Evolutionary conservation across 2,113 vertebrate genomes (phyloP), one percentile per base, ranked within the genome.

Genomic region (Cathartes aura): DNA sequence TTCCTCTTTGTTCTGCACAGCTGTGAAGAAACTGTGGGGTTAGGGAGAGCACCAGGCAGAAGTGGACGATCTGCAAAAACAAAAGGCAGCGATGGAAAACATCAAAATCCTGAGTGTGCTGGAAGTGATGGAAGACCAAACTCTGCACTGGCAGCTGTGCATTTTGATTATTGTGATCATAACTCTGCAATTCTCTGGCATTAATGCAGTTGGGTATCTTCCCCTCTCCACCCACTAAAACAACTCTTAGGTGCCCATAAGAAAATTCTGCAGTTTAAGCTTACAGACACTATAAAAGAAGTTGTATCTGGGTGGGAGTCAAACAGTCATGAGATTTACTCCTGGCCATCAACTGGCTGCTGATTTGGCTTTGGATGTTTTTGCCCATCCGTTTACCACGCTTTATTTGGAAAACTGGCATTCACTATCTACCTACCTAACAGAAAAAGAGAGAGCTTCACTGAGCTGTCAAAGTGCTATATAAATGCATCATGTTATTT

Each of bases 21-120:
- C 98, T 59, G 73, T 98, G 64, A 89, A 97, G 62, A 97, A 97
- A 97, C 95, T 98, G 76, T 98, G 98, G 98, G 97, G 96, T 89
- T 87, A 97, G n/a, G 85, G 94, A 6, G 48, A 98, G 56, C 27
- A 98, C 19, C 97, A 97, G 82, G n/a, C 84, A 73, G 97, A 98
- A 89, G 58, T 97, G 55, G 86, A 98, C 0, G 85, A 98, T 73
- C 98, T 98, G 96, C 50, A 96, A 68, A 90, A 89, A 15, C 97
- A 98, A 68, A 73, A 80, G 60, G 86, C 93, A 42, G 83, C 30
- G 5, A 40, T 43, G 16, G 89, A 89, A 88, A 98, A 96, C 19
- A 75, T 97, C 82, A 96, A 91, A 62, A 82, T 71, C 8, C 97
- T 95, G 81, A 97, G 94, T 2, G 95, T 98, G 38, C 88, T 91